Conservation (phyloP, 2,888 invertebrate genomes). For the Diarsia rubi region DNA sequence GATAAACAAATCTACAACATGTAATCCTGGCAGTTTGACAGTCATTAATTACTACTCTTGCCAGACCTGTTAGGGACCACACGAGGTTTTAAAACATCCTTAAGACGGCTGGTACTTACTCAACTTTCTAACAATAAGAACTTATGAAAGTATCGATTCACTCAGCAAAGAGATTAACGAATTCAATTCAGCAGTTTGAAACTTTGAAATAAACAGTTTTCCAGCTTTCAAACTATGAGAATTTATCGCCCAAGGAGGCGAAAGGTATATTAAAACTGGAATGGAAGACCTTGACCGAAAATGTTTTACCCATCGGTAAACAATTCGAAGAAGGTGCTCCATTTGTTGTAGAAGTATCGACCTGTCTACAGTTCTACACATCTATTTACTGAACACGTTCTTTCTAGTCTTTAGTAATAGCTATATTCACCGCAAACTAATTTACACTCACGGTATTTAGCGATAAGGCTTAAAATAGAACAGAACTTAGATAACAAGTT, state of each 20-base stretch:
- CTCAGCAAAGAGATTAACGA: slow-evolving; percentile 39
- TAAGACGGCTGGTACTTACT: background rate
- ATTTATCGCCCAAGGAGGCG: slow-evolving; percentile 51
- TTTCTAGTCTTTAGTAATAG: slow-evolving; percentile 24
- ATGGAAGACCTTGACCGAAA: slow-evolving; percentile 55
- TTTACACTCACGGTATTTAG: slow-evolving; percentile 29
- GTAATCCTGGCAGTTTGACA: background rate
- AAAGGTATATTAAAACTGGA: slow-evolving; percentile 51
- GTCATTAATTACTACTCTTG: background rate
- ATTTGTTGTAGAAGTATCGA: slow-evolving; percentile 43
- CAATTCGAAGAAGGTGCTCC: slow-evolving; percentile 20
- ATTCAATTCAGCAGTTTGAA: slow-evolving; percentile 39
- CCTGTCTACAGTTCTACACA: slow-evolving; percentile 16
- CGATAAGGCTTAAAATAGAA: slow-evolving; percentile 46
- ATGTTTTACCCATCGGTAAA: slow-evolving; percentile 46
- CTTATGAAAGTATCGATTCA: slow-evolving; percentile 39
- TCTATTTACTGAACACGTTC: slow-evolving; percentile 13
- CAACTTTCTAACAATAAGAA: slow-evolving; percentile 35
- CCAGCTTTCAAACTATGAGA: slow-evolving; percentile 46
- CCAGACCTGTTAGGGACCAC: background rate
- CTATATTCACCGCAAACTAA: slow-evolving; percentile 18
- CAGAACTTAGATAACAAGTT: slow-evolving; percentile 27
- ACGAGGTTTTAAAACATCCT: slow-evolving; percentile 18
- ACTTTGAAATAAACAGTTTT: slow-evolving; percentile 48
- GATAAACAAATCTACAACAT: background rate